Base-by-base conservation (phyloP, 2,797 vertebrate genomes). In the Artibeus jamaicensis region DNA sequence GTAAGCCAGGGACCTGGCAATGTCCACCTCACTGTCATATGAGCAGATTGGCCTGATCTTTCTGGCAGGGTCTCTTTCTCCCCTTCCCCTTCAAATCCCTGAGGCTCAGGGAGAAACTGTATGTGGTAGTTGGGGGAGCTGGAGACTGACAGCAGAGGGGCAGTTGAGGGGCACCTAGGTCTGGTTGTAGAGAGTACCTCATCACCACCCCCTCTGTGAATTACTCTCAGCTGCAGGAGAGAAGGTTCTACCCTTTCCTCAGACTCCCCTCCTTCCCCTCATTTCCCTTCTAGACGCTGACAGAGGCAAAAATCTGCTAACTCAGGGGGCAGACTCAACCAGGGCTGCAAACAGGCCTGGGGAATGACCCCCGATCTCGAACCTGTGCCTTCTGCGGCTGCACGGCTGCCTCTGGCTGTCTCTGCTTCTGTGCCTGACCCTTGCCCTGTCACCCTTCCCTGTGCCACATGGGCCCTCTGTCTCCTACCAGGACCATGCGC, bases 201-300 rank as follows among this genome's bases (percentile, higher is more conserved):
- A 10, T 6, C 74, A 19, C 16, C 0, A 29, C 39, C 4, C 78
- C 18, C 39, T 46, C 24, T 32, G n/a, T 44, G 42, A 94, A 70
- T 62, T 62, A 74, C 65, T 67, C 32, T 76, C n/a, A 39, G 90
- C 74, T 16, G 50, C 74, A 44, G 42, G 70, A 93, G 92, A 87
- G 44, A 87, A 88, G 29, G 39, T n/a, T 93, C 85, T 93, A 62
- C 90, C 73, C 44, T 68, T 76, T 92, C 55, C 70, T 96, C 84
- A 97, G 83, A 84, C 91, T 89, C 91, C 44, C 76, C 91, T 90
- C 86, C 87, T 86, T 85, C 76, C 96, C 87, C 89, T 96, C 96
- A 92, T 97, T 97, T 97, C 95, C 97, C 96, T 97, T 96, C 96
- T 96, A 98, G 97, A 98, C 97, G 97, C 97, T 98, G 97, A 98